A percentile compares a stretch with the other conserved stretches of the same genome.
Conservation (phyloP, 2,797 vertebrate genomes). For the Lophura swinhoii region DNA sequence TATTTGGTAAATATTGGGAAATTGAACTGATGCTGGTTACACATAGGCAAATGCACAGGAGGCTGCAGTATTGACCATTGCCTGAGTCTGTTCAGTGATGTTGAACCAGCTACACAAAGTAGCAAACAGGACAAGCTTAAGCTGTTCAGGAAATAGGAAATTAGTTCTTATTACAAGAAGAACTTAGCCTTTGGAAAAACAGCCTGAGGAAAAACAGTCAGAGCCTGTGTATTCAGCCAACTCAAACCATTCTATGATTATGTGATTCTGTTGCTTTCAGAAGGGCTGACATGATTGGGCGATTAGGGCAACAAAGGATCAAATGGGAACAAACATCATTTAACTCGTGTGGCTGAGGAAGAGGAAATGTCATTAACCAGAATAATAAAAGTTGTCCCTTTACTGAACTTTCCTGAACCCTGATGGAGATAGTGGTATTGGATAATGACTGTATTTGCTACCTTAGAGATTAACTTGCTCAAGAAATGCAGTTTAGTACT, state of each 20-base stretch:
- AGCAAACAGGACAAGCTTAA: neutral
- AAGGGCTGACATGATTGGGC: neutral
- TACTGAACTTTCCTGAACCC: constrained; percentile 4
- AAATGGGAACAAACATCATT: neutral
- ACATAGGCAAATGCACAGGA: neutral
- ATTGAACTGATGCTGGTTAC: neutral
- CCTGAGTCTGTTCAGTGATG: neutral
- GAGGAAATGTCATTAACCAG: constrained; percentile 12
- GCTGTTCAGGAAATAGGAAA: neutral
- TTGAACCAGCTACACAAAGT: neutral
- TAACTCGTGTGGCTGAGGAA: constrained; percentile 6
- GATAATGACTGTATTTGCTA: neutral
- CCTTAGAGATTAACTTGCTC: constrained; percentile 8
- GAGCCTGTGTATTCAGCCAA: neutral
- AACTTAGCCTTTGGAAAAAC: neutral
- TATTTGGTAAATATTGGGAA: neutral
- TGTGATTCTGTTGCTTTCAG: neutral
- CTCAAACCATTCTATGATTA: neutral
- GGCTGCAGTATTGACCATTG: neutral
- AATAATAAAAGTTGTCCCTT: constrained; percentile 5
- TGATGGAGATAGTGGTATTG: neutral
- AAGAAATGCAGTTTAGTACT: neutral
- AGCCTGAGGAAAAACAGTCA: neutral
- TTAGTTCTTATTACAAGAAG: neutral
- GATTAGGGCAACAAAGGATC: neutral